A percentile compares a stretch with the other conserved stretches of the same genome.
These are phyloP conservation scores for Clarias platycephalus DNA, from an alignment of 2,797 vertebrate species.

Conservation along the genomic window DNA sequence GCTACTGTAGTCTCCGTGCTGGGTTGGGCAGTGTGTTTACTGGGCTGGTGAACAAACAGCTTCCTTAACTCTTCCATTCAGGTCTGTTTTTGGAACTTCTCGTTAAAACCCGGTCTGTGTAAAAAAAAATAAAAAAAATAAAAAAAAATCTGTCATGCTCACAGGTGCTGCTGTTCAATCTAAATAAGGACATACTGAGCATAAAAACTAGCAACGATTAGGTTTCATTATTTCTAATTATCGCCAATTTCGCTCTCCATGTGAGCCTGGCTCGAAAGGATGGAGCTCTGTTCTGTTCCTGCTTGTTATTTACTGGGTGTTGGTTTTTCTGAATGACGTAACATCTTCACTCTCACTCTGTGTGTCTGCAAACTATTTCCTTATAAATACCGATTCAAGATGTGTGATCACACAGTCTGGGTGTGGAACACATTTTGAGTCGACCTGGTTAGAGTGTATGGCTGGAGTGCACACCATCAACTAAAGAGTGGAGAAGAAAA, in stretches of 20 bases:
- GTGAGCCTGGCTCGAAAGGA: conserved; percentile 3
- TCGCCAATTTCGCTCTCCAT: conserved; percentile 29
- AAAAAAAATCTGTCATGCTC: not conserved
- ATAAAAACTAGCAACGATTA: conserved; percentile 32
- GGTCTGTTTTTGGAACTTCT: conserved; percentile 44
- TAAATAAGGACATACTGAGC: conserved; percentile 15
- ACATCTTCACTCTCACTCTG: conserved; percentile 16
- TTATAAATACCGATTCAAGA: conserved; percentile 38
- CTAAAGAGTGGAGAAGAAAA: not conserved
- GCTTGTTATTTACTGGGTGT: conserved; percentile 24
- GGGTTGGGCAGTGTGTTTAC: conserved; percentile 37
- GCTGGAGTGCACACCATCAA: not conserved
- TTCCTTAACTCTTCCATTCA: conserved; percentile 34
- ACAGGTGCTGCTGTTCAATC: conserved; percentile 28
- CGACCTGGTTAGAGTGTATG: conserved; percentile 12
- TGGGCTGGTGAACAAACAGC: conserved; percentile 34
- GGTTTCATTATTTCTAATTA: conserved; percentile 37
- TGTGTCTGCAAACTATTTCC: conserved; percentile 31
- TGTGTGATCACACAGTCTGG: conserved; percentile 21
- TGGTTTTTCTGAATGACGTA: conserved; percentile 12
- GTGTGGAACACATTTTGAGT: conserved; percentile 15
- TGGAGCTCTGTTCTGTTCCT: conserved; percentile 22
- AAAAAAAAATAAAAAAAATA: not conserved
- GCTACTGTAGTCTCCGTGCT: conserved; percentile 16
- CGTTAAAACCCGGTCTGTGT: conserved; percentile 29